Percentiles rank a stretch among this genome's conserved stretches.
Conservation (phyloP, 2,888 invertebrate genomes). For the Cerastis leucographa region DNA sequence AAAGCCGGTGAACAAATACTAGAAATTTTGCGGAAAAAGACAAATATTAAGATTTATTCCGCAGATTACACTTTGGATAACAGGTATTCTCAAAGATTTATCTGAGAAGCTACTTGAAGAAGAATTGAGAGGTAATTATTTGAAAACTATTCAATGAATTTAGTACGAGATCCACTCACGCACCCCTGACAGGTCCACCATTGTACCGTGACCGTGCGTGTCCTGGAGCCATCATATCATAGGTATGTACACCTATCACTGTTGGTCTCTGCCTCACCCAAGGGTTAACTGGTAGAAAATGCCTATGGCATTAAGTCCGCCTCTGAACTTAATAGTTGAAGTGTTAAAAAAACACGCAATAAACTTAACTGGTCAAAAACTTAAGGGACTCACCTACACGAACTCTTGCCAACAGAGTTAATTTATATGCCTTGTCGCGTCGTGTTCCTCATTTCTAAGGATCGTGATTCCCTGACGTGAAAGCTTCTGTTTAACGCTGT, state of each 20-base stretch:
- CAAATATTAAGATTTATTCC: background rate
- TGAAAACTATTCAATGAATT: background rate
- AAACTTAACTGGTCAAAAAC: too few relatives aligned
- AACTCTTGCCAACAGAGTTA: background rate
- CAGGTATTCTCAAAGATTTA: conserved; percentile 78
- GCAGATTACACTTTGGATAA: conserved; percentile 83
- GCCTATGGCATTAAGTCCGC: too few relatives aligned
- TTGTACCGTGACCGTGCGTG: too few relatives aligned
- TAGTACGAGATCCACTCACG: background rate
- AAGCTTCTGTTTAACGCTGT: too few relatives aligned
- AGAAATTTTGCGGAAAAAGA: too few relatives aligned
- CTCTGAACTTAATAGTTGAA: too few relatives aligned
- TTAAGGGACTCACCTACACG: background rate
- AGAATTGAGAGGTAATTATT: conserved; percentile 78
- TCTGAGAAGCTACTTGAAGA: conserved; percentile 78
- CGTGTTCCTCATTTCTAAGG: background rate
- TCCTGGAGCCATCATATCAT: too few relatives aligned
- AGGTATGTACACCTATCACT: too few relatives aligned
- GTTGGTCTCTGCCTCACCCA: too few relatives aligned
- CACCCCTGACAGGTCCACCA: background rate
- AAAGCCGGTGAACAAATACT: too few relatives aligned
- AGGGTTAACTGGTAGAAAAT: too few relatives aligned
- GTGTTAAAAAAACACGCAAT: too few relatives aligned
- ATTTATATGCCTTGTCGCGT: background rate
- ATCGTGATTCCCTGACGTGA: background rate